Percentiles rank a stretch among this genome's conserved stretches.
Conservation (phyloP, 2,888 invertebrate species). For the Pseudoips prasinana region DNA sequence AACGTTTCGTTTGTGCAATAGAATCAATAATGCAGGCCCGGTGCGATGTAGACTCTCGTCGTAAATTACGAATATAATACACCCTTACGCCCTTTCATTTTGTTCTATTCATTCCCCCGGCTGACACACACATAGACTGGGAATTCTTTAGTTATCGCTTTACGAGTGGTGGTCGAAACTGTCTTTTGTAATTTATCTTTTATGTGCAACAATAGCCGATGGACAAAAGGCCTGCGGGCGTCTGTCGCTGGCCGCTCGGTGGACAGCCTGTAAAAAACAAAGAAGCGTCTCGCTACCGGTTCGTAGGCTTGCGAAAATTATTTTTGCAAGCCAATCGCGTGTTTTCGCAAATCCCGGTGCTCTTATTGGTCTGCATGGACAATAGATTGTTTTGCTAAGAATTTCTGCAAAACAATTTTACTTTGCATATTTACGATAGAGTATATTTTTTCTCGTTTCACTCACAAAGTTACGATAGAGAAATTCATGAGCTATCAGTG, state of each 20-base stretch:
- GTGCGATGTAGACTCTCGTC: constrained; percentile 54
- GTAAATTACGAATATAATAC: constrained; percentile 76
- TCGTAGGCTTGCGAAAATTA: constrained; percentile 64
- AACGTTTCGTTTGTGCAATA: constrained; percentile 55
- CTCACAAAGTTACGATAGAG: constrained; percentile 48
- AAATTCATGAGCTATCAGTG: constrained; percentile 68
- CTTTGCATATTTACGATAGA: constrained; percentile 51
- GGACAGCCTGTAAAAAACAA: constrained; percentile 58
- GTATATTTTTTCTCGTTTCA: constrained; percentile 47
- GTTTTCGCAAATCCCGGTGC: constrained; percentile 47
- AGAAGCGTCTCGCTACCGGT: constrained; percentile 58
- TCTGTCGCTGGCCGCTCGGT: constrained; percentile 48
- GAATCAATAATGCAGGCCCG: constrained; percentile 63
- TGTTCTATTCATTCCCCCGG: constrained; percentile 61
- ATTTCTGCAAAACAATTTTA: constrained; percentile 43
- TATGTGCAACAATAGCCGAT: constrained; percentile 65
- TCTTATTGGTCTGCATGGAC: constrained; percentile 64
- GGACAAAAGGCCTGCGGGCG: constrained; percentile 65
- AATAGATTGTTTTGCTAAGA: constrained; percentile 57
- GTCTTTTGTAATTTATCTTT: constrained; percentile 75
- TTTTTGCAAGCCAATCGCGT: constrained; percentile 77
- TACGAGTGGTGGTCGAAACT: constrained; percentile 67
- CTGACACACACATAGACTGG: constrained; percentile 47
- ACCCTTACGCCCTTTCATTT: constrained; percentile 69
- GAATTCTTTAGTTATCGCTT: constrained; percentile 70